Evolutionary conservation across 2,888 invertebrate species (phyloP).

Genomic region (Meliscaeva auricollis): DNA sequence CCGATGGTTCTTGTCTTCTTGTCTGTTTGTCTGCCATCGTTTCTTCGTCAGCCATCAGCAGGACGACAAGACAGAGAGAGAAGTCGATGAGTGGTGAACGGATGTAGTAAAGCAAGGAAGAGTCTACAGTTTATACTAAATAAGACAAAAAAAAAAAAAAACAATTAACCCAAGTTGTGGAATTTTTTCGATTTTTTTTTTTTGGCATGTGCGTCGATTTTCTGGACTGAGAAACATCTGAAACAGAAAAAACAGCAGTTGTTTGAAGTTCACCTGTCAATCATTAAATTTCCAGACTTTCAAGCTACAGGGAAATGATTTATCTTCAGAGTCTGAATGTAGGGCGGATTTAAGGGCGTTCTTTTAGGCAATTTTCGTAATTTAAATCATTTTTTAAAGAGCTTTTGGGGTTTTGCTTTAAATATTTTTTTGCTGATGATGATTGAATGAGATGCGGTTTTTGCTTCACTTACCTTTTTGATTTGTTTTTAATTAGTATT

Average conservation of each 20-base stretch:
- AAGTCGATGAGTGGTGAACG: conserved; percentile 16
- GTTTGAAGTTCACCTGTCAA: conserved; percentile 62
- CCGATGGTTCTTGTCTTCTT: conserved; percentile 2
- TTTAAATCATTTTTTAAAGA: conserved; percentile 30
- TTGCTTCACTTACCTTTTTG: background rate
- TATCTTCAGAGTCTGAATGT: conserved; percentile 21
- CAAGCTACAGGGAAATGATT: conserved; percentile 28
- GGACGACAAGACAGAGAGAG: background rate
- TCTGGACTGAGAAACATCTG: background rate
- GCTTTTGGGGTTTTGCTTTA: background rate
- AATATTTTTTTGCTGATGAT: background rate
- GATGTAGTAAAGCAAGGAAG: conserved; percentile 44
- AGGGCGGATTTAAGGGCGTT: conserved; percentile 22
- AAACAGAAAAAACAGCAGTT: conserved; percentile 6
- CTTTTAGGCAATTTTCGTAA: conserved; percentile 2
- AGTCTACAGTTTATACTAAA: background rate
- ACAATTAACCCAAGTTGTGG: conserved; percentile 51
- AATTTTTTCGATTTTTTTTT: conserved; percentile 40
- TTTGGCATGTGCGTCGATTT: conserved; percentile 20
- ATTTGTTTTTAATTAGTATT: background rate
- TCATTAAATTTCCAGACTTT: conserved; percentile 51
- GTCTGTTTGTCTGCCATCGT: conserved; percentile 17
- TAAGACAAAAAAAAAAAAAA: conserved; percentile 8
- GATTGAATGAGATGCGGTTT: background rate
- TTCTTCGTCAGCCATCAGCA: background rate